A percentile compares a stretch with the other conserved stretches of the same genome.
Evolutionary conservation across 2,113 vertebrate species (phyloP).

Genomic region (Herpetotheres cachinnans): DNA sequence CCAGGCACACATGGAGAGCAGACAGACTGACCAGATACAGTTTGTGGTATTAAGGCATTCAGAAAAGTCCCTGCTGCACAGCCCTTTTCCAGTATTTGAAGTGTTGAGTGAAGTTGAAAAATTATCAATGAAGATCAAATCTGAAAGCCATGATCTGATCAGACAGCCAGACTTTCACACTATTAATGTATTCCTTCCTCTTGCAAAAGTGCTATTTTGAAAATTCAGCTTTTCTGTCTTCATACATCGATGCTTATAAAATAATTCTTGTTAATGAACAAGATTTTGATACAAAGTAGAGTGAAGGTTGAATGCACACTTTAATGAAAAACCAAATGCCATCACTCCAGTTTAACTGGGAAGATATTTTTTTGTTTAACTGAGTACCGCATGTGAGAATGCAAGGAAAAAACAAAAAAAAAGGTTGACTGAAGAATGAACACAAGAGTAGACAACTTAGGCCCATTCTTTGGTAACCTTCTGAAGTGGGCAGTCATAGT

Average conservation of each 20-base stretch:
- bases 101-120: slow-evolving; percentile 59
- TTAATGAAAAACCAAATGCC: not conserved
- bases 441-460: not conserved
- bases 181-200: slow-evolving; percentile 39
- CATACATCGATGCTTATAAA: not conserved
- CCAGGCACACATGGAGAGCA: slow-evolving; percentile 60
- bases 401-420: not conserved
- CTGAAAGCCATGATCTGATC: slow-evolving; percentile 21
- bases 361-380: not conserved
- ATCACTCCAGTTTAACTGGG: not conserved
- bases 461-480: not conserved
- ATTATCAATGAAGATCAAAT: slow-evolving; percentile 56
- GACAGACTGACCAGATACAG: slow-evolving; percentile 71
- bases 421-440: not conserved
- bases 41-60: slow-evolving; percentile 60
- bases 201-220: not conserved
- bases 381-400: rapidly evolving
- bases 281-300: not conserved
- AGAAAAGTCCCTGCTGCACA: slow-evolving; percentile 51
- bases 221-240: slow-evolving; percentile 44
- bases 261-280: slow-evolving; percentile 3
- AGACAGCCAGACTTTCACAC: slow-evolving; percentile 37
- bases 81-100: slow-evolving; percentile 7
- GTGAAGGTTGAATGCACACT: not conserved
- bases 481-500: not conserved